A percentile compares a stretch with the other conserved stretches of the same genome.
phyloP scores from a whole-genome alignment of 2,888 invertebrate genomes.

The Heliothis peltigera region DNA sequence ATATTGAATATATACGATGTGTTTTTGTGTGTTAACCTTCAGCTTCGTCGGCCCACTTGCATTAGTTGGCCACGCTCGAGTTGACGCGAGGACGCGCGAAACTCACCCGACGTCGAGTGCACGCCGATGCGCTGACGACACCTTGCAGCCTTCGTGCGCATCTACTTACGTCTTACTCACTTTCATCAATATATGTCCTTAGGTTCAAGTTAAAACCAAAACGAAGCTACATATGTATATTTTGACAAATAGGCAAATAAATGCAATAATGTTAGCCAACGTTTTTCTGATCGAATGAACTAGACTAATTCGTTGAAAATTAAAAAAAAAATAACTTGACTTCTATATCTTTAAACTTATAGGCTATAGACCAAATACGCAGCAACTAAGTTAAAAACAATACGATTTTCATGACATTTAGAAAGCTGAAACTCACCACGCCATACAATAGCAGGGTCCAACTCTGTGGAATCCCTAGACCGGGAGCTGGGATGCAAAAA shows the following conservation, averaged over 20 bases:
- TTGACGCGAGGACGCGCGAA: conserved; percentile 83
- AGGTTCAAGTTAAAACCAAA: conserved; percentile 3
- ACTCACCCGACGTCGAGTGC: conserved; percentile 64
- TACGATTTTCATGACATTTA: conserved; percentile 9
- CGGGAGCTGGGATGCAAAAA: conserved; percentile 87
- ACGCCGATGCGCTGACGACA: conserved; percentile 38
- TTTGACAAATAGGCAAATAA: too few relatives aligned
- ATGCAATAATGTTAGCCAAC: not conserved
- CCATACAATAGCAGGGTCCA: conserved; percentile 86
- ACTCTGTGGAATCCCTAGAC: conserved; percentile 82
- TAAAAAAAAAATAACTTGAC: not conserved
- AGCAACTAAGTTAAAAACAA: not conserved
- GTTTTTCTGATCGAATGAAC: not conserved
- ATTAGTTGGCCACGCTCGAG: conserved; percentile 86
- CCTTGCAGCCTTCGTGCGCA: conserved; percentile 52
- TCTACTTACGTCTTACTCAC: conserved; percentile 33
- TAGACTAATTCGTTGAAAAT: not conserved
- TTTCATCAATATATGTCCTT: conserved; percentile 12
- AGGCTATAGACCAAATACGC: not conserved
- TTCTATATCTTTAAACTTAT: not conserved
- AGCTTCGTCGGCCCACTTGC: conserved; percentile 83
- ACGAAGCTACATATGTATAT: too few relatives aligned
- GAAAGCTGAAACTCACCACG: conserved; percentile 78
- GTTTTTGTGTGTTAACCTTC: conserved; percentile 87
- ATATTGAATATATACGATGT: conserved; percentile 82